Percentiles rank a stretch among this genome's conserved stretches.
Conservation (phyloP, 2,888 invertebrate species). For the Heteropelma amictum region DNA sequence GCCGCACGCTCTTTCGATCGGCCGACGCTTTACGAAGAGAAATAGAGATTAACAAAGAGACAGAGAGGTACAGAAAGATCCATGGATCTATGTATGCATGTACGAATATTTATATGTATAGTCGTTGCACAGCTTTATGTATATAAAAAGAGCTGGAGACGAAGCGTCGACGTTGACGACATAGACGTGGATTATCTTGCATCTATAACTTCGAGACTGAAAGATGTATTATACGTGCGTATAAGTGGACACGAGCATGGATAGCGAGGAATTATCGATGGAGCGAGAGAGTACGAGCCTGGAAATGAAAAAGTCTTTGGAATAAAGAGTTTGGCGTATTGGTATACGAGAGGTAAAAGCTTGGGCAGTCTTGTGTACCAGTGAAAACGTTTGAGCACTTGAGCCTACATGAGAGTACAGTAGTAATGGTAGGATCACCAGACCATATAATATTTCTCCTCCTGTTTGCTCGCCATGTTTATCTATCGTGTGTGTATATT, state of each 20-base stretch:
- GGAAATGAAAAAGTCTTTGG: conserved; percentile 41
- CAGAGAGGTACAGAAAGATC: conserved; percentile 29
- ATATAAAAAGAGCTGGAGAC: neutral
- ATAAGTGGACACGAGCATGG: neutral
- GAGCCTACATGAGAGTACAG: neutral
- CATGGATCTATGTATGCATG: conserved; percentile 22
- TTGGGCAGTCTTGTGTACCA: conserved; percentile 35
- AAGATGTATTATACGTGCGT: conserved; percentile 13
- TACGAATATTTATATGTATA: neutral
- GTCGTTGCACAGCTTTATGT: neutral
- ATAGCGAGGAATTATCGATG: neutral
- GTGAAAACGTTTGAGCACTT: conserved; percentile 40
- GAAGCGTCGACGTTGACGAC: conserved; percentile 48
- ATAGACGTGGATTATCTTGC: conserved; percentile 46
- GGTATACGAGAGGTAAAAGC: conserved; percentile 10
- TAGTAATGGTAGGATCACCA: neutral
- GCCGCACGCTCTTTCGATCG: neutral
- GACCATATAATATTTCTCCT: conserved; percentile 6
- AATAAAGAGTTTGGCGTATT: neutral
- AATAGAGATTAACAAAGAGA: conserved; percentile 43
- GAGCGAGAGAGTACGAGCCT: conserved; percentile 14
- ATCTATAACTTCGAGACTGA: conserved; percentile 41
- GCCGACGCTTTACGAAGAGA: conserved; percentile 33
- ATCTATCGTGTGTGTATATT: neutral
- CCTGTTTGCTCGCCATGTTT: conserved; percentile 4